Conservation (phyloP, 2,113 vertebrate species). For the Rutilus rutilus region DNA sequence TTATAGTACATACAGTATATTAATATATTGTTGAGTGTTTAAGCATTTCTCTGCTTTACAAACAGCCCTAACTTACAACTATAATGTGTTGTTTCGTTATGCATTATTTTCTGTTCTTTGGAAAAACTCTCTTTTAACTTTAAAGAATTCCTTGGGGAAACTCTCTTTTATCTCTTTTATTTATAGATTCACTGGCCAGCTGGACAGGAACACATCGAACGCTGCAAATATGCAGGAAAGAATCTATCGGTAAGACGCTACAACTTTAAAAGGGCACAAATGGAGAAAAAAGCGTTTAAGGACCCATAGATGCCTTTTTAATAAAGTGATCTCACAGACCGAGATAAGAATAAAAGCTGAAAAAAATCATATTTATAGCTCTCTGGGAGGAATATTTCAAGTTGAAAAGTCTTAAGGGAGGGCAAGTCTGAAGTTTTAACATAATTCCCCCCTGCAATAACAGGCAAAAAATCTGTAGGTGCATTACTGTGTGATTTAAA, state of each 20-base stretch:
- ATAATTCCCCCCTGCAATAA: constrained; percentile 5
- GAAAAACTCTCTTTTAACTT: constrained; percentile 25
- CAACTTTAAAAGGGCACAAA: constrained; percentile 22
- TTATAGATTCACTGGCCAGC: constrained; percentile 86
- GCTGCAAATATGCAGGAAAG: constrained; percentile 82
- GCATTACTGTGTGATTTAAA: constrained; percentile 38
- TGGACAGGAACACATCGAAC: constrained; percentile 76
- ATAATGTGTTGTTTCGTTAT: background rate
- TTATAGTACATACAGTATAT: no score
- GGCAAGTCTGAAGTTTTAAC: background rate
- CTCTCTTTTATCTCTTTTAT: constrained; percentile 46
- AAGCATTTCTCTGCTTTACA: background rate
- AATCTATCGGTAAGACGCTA: constrained; percentile 74
- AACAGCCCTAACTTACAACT: background rate
- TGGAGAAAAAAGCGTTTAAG: background rate
- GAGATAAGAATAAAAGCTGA: constrained; percentile 32
- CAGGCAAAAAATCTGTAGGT: constrained; percentile 30
- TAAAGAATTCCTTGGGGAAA: constrained; percentile 19
- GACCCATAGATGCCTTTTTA: background rate
- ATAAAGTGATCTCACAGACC: constrained; percentile 17
- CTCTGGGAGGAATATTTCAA: constrained; percentile 3
- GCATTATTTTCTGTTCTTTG: constrained; percentile 7
- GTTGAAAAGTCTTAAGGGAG: constrained; percentile 23
- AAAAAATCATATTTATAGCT: constrained; percentile 26
- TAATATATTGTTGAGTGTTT: no score